phyloP scores from a whole-genome alignment of 2,113 vertebrate genomes.

The Delphinapterus leucas region DNA sequence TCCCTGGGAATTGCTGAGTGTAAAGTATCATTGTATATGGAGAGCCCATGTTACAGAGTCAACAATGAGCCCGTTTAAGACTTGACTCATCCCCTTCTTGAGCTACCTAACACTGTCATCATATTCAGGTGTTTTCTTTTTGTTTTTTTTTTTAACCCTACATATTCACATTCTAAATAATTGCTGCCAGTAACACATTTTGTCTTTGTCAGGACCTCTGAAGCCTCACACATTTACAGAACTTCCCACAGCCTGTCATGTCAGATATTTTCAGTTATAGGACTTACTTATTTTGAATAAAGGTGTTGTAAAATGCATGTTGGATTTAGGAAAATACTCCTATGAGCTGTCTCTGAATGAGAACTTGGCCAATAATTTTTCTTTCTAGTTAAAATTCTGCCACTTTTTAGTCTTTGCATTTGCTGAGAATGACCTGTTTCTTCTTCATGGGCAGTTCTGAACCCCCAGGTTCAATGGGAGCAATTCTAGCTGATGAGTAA shows the following conservation, averaged over 20 bases:
- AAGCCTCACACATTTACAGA: background rate
- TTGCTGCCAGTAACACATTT: background rate
- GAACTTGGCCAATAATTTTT: background rate
- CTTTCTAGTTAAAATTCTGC: background rate
- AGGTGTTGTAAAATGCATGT: background rate
- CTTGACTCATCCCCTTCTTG: background rate
- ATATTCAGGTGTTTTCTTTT: background rate
- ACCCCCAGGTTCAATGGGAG: background rate
- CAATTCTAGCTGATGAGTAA: conserved; percentile 23
- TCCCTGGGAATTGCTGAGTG: background rate
- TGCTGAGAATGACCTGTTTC: background rate
- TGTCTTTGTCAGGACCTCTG: background rate
- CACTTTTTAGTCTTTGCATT: background rate
- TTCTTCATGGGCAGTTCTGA: background rate
- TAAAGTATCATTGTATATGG: background rate
- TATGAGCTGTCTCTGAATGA: background rate
- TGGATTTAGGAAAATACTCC: background rate
- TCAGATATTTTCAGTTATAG: background rate
- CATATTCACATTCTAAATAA: background rate
- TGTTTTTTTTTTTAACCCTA: background rate
- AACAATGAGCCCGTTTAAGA: background rate
- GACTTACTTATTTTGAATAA: background rate
- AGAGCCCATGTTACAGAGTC: background rate
- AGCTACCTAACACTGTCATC: background rate
- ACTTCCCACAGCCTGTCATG: background rate